Evolutionary conservation across 1,140 invertebrate species (phyloP).

Genomic region (Cydia splendana): DNA sequence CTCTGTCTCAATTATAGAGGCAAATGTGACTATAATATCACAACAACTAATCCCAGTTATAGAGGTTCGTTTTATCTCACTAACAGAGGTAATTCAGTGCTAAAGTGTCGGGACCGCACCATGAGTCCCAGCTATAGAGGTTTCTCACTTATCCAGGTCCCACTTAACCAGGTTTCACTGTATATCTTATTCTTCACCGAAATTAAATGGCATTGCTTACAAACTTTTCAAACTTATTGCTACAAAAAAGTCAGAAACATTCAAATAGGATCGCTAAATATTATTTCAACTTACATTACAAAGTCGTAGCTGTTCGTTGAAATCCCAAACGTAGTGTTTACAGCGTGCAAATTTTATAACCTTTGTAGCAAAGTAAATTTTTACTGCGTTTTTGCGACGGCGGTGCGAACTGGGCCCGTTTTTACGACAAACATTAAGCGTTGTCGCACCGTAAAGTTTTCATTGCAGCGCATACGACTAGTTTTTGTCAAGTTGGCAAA

Average conservation of each 20-base stretch:
- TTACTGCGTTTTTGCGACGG: constrained; percentile 23
- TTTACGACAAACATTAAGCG: constrained; percentile 20
- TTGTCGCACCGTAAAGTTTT: constrained; percentile 20
- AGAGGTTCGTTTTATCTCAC: no score
- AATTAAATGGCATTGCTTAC: no score
- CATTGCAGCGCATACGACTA: constrained; percentile 9
- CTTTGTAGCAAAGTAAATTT: constrained; percentile 32
- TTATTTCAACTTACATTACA: neutral
- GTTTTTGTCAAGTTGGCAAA: constrained; percentile 24
- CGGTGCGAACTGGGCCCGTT: constrained; percentile 13
- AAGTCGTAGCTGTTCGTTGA: constrained; percentile 2
- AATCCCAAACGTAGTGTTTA: constrained; percentile 3
- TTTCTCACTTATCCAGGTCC: no score
- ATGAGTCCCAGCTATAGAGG: no score
- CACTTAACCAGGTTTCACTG: no score
- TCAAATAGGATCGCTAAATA: neutral
- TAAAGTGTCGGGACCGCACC: no score
- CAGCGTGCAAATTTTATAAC: constrained; percentile 29
- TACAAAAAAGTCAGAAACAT: neutral
- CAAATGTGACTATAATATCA: no score
- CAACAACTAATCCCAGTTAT: no score
- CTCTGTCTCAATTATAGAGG: no score
- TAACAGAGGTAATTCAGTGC: no score
- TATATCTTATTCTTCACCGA: no score
- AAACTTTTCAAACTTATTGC: neutral